A percentile compares a stretch with the other conserved stretches of the same genome.
Conservation (phyloP, 2,888 invertebrate species). For the Piscicola geometra region DNA sequence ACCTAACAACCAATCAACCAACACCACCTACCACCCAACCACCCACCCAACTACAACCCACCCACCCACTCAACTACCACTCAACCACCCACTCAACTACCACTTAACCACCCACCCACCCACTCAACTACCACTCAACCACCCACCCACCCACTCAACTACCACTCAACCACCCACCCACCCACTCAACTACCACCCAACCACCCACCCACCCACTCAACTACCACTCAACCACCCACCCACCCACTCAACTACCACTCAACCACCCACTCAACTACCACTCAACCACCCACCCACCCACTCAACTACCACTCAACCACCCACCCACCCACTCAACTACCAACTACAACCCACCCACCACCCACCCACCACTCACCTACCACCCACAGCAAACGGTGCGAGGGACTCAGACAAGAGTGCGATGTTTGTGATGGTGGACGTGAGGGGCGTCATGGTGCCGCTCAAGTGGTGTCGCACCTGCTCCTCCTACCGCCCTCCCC, state of each 20-base stretch:
- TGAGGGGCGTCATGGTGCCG: constrained; percentile 93
- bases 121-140: too few species aligned
- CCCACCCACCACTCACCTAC: too few species aligned
- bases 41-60: background rate
- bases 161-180: background rate
- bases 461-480: constrained; percentile 99
- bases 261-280: too few species aligned
- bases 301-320: too few species aligned
- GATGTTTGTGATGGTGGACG: constrained; percentile 92
- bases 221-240: too few species aligned
- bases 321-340: too few species aligned
- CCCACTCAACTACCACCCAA: too few species aligned
- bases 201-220: too few species aligned
- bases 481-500: constrained; percentile 97
- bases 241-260: too few species aligned
- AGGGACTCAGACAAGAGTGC: constrained; percentile 59
- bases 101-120: background rate
- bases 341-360: too few species aligned
- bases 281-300: too few species aligned
- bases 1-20: background rate
- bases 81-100: background rate
- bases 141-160: background rate
- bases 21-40: background rate
- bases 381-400: constrained; percentile 17
- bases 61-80: background rate